Base-by-base conservation (phyloP, 2,888 invertebrate genomes). In the Creontiades dilutus region DNA sequence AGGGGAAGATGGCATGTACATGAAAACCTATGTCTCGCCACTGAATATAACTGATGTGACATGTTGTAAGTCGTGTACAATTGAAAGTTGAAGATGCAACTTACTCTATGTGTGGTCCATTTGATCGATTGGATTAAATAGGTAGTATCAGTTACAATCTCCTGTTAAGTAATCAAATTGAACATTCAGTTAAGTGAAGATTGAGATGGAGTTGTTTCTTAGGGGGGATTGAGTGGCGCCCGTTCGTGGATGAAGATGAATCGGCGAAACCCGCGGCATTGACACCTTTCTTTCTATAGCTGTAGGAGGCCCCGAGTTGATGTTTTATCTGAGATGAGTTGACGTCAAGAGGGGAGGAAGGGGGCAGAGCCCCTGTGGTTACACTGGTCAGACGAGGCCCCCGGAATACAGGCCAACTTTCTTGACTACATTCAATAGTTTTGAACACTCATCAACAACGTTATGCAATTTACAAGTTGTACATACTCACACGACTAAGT, bases 201-300 rank as follows among this genome's bases (percentile, higher is more conserved):
- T 19, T 19, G 61, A 9, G 61, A 61, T 61, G n/a, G 19, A 61
- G 16, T 16, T n/a, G 23, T 68, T 68, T 19, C 68, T 68, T 68
- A 12, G 68, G 4, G 9, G 27, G 19, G 19, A 68, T 68, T 19
- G 68, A 68, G 23, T 23, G 27, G 68, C 27, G 68, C 12, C 61
- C 9, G 19, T 12, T n/a, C 12, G 23, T 7, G 27, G 68, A 68
- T 68, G 68, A 68, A 68, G 68, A 68, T 68, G 68, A 68, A 68
- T 68, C 68, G 68, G 68, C 23, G 68, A 68, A 68, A 23, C 61
- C 57, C 0, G 68, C 23, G 68, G 68, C 68, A 68, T 68, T 68
- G 68, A 23, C 68, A 68, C 68, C 68, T 68, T 68, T 68, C 68
- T 68, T 68, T 68, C 68, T 27, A 19, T n/a, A 68, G 23, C 68